phyloP scores from a whole-genome alignment of 2,113 vertebrate genomes.

The Psilopsiagon aymara region DNA sequence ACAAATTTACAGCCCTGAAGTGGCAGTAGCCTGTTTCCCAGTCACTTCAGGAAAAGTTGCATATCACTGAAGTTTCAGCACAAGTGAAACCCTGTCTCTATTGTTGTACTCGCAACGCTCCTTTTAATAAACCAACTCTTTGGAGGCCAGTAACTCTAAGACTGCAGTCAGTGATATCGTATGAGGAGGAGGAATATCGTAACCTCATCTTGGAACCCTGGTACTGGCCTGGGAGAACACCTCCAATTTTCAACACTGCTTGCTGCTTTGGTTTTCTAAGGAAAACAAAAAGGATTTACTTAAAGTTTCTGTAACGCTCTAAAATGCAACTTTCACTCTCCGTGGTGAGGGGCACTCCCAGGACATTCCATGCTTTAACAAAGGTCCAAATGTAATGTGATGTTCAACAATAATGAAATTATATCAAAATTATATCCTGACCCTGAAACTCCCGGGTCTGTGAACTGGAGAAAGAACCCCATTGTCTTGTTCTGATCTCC shows the following conservation, averaged over 20 bases:
- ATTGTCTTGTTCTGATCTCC: not conserved
- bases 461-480: slow-evolving; percentile 1
- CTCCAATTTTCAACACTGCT: not conserved
- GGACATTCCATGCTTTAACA: not conserved
- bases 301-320: not conserved
- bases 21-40: not conserved
- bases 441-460: not conserved
- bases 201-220: not conserved
- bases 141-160: not conserved
- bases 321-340: not conserved
- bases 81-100: not conserved
- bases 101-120: not conserved
- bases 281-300: not conserved
- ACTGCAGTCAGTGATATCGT: not conserved
- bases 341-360: not conserved
- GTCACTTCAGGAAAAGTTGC: not conserved
- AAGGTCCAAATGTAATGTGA: not conserved
- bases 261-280: not conserved
- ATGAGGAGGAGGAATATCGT: not conserved
- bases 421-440: not conserved
- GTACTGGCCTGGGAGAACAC: not conserved
- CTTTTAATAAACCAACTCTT: not conserved
- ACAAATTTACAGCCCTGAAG: not conserved
- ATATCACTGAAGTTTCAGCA: not conserved
- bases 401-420: not conserved